phyloP scores from a whole-genome alignment of 1,140 invertebrate genomes.

The Stenopsyche tienmushanensis region DNA sequence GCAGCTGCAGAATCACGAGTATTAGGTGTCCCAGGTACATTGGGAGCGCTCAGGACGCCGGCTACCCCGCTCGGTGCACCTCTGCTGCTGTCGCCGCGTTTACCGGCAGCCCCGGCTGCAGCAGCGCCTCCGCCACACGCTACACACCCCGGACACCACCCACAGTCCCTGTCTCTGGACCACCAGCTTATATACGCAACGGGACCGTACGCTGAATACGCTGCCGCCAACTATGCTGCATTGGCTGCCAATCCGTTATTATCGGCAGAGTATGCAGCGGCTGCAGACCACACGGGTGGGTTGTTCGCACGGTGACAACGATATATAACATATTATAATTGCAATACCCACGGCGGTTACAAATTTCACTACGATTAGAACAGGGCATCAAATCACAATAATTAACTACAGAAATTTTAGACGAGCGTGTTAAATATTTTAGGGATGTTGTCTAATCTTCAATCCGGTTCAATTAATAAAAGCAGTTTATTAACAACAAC shows the following conservation, averaged over 20 bases:
- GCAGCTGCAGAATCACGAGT: constrained; percentile 74
- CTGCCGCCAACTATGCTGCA: constrained; percentile 76
- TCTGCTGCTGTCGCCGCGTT: constrained; percentile 82
- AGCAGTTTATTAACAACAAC: no score
- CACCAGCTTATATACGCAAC: constrained; percentile 73
- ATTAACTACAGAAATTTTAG: no score
- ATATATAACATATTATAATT: neutral
- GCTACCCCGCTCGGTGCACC: constrained; percentile 77
- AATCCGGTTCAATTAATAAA: no score
- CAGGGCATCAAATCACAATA: no score
- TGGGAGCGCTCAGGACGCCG: constrained; percentile 66
- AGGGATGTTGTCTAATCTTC: no score
- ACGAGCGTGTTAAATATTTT: no score
- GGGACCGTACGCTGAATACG: constrained; percentile 79
- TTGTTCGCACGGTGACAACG: constrained; percentile 75
- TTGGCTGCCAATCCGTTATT: constrained; percentile 76
- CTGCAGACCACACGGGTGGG: constrained; percentile 91
- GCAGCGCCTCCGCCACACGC: constrained; percentile 66
- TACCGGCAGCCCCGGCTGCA: constrained; percentile 74
- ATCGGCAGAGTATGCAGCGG: constrained; percentile 73
- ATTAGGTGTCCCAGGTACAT: constrained; percentile 60
- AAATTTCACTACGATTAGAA: no score
- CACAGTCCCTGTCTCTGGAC: constrained; percentile 64
- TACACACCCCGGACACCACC: constrained; percentile 55
- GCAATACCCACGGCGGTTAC: neutral